Conservation (phyloP, 2,113 vertebrate genomes). For the Clarias gariepinus region DNA sequence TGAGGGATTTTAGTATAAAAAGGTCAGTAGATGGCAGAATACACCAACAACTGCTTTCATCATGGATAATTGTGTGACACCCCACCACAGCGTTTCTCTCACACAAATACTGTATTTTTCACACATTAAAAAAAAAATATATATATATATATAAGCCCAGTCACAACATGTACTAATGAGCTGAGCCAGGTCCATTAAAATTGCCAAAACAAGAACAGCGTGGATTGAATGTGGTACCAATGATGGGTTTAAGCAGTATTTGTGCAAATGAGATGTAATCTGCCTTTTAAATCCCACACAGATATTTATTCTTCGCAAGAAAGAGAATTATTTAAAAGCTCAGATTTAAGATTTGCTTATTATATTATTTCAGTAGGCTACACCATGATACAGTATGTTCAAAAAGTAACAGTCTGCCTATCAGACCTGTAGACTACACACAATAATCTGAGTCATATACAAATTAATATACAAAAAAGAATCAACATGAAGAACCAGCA, state of each 20-base stretch:
- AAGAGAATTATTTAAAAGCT: not conserved
- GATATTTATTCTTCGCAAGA: not conserved
- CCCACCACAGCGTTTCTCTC: too few species aligned
- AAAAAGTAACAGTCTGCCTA: constrained; percentile 14
- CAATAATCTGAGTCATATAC: not conserved
- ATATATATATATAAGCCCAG: not conserved
- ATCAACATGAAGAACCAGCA: not conserved
- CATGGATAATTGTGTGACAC: not conserved
- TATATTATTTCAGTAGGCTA: constrained; percentile 6
- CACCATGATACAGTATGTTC: constrained; percentile 4
- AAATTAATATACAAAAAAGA: not conserved
- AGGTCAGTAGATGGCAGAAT: constrained; percentile 35
- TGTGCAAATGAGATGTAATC: constrained; percentile 10
- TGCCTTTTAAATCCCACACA: constrained; percentile 4
- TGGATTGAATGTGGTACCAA: not conserved
- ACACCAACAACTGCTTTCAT: not conserved
- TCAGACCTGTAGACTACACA: constrained; percentile 7
- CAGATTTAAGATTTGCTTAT: constrained; percentile 1
- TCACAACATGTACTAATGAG: not conserved
- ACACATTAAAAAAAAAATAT: too few species aligned
- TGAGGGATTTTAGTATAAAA: not conserved
- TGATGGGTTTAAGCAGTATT: not conserved
- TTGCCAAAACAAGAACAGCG: not conserved
- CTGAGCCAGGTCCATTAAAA: not conserved
- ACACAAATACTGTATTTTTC: not conserved